Percentiles rank a stretch among this genome's conserved stretches.
Conservation (phyloP, 2,113 vertebrate species). For the Colossoma macropomum region DNA sequence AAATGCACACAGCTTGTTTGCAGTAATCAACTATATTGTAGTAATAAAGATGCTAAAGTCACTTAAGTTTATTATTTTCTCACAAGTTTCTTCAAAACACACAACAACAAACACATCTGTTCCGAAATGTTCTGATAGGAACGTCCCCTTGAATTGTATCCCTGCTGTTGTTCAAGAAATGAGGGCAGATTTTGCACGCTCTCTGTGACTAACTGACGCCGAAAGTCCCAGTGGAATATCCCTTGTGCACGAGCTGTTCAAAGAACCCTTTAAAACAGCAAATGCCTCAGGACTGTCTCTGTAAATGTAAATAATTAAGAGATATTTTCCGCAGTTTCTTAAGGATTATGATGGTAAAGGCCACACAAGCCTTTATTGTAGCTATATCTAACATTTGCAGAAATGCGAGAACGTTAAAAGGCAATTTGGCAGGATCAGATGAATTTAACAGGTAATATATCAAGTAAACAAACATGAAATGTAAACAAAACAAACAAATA, state of each 20-base stretch:
- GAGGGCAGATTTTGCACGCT: neutral
- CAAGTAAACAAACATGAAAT: too few species aligned
- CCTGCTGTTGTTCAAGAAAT: constrained; percentile 1
- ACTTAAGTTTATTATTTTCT: too few species aligned
- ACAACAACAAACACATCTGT: neutral
- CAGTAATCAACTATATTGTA: too few species aligned
- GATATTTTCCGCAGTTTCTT: neutral
- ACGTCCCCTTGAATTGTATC: neutral
- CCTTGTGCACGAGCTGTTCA: neutral
- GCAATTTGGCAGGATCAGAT: neutral
- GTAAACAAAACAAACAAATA: too few species aligned
- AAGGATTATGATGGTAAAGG: neutral
- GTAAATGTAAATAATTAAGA: neutral
- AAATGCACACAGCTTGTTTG: neutral
- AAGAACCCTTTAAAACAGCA: neutral
- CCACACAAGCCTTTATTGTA: neutral
- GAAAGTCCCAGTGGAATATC: constrained; percentile 5
- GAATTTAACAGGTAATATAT: too few species aligned
- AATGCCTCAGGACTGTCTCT: neutral
- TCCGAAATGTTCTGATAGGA: neutral
- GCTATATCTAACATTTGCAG: neutral
- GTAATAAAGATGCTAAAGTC: too few species aligned
- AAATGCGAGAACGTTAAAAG: neutral
- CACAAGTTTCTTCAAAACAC: too few species aligned
- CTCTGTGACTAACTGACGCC: neutral